Evolutionary conservation across 1,140 invertebrate species (phyloP), one percentile per base, ranked within the genome.

Genomic region (Catajapyx aquilonaris): DNA sequence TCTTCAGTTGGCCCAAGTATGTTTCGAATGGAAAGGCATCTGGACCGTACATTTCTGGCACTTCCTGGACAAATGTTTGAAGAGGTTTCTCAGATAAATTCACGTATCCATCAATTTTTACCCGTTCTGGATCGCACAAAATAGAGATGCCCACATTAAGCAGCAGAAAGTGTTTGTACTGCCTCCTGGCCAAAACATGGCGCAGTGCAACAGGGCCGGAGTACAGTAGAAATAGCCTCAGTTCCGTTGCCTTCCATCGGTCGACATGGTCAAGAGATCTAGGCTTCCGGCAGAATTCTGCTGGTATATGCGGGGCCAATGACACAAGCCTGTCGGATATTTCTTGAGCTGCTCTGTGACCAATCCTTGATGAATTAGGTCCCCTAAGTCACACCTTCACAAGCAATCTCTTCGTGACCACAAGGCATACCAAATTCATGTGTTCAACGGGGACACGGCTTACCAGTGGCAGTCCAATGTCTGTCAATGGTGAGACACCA

Each of bases 201-300:
- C 11, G 44, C 13, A 52, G 46, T 17, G 53, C 51, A 15, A 57
- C 41, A 30, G 53, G 50, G 4, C 57, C 59, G 17, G 47, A 48
- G 40, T 60, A 61, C 9, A 60, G 37, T 11, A 59, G 32, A 46
- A 60, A 61, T n/a, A 48, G 45, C 31, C 58, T 40, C 35, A 49
- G 52, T 40, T 53, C 50, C 16, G 48, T 55, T 13, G 51, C 52
- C 42, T 56, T 56, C 46, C 46, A 56, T 21, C 41, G 11, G 3
- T 39, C 34, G n/a, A 51, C 20, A 33, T 45, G 32, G 11, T 45
- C 38, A 13, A 54, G 39, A 7, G 17, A 20, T 30, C 48, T 34
- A 19, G 46, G 36, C 32, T 49, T 50, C 34, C 49, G 44, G 4
- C 22, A 30, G 45, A 53, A 53, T 37, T 51, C 52, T 13, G 17